Evolutionary conservation across 2,113 vertebrate genomes (phyloP), one percentile per base, ranked within the genome.

Genomic region (Larimichthys polyactis): DNA sequence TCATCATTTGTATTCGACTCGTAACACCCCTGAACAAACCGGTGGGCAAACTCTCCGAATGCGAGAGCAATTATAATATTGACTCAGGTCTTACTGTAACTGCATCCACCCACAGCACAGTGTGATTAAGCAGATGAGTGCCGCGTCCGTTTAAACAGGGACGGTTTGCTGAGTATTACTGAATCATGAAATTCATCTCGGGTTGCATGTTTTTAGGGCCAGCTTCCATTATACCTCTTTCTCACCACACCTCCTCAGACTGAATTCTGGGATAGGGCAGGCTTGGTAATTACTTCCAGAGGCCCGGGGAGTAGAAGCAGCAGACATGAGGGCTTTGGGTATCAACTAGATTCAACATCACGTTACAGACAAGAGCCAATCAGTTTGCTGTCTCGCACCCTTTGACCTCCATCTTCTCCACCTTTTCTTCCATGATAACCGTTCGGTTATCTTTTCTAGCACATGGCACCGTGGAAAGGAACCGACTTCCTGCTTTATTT

Each of bases 211-310:
- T 60, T 70, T 77, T 70, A 65, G 69, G 83, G 71, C 87, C 58
- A 46, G 82, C 85, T 83, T 91, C 88, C 83, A 87, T 85, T 85
- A 70, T 79, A 88, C 90, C 91, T 90, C 91, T 89, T 91, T 90
- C 87, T 88, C 87, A 89, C 91, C 91, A 91, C 92, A 90, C 92
- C 92, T 91, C 88, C 91, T 89, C 89, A 63, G 82, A 89, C 84
- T 87, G 93, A 87, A 94, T 92, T 93, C 93, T 94, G 93, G 94
- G 91, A 94, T 86, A 90, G 91, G 86, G 85, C 90, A 94, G 84
- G 84, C 87, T 73, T 46, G 79, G 91, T 95, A 95, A 96, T 96
- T 94, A 94, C 94, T 95, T 95, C 94, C 94, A 95, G 95, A 95
- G 87, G 91, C 82, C 68, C 75, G 62, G 72, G 69, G 87, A 90